phyloP scores from a whole-genome alignment of 2,888 invertebrate genomes.

The Crematogaster levior region DNA sequence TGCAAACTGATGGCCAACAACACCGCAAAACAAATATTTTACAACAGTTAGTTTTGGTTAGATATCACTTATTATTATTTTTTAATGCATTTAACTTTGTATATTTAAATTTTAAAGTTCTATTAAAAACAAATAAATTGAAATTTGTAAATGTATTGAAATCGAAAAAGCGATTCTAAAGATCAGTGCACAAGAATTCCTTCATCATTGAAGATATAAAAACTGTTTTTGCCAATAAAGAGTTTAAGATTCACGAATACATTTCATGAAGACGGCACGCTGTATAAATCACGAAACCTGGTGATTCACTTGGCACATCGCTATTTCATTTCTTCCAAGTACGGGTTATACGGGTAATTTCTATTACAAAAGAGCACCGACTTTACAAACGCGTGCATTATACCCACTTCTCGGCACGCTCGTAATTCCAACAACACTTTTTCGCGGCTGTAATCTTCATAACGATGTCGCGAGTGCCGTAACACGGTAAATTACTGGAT shows the following conservation, averaged over 20 bases:
- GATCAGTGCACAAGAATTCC: not conserved
- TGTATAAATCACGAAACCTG: conserved; percentile 28
- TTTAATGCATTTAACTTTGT: not conserved
- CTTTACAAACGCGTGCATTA: conserved; percentile 64
- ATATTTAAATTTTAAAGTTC: not conserved
- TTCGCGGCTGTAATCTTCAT: conserved; percentile 74
- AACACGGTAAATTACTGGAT: conserved; percentile 76
- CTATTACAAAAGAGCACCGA: conserved; percentile 69
- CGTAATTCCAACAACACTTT: conserved; percentile 71
- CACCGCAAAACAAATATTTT: not conserved
- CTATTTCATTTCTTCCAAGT: conserved; percentile 57
- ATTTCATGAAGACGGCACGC: not conserved
- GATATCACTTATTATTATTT: not conserved
- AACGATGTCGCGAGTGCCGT: conserved; percentile 74
- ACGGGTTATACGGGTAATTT: conserved; percentile 65
- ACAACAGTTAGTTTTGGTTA: not conserved
- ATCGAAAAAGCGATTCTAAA: not conserved
- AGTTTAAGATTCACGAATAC: not conserved
- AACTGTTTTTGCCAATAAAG: not conserved
- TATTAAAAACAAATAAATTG: not conserved
- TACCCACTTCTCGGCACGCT: conserved; percentile 65
- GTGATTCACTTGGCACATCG: conserved; percentile 47
- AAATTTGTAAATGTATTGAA: not conserved
- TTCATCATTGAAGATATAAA: not conserved
- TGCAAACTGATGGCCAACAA: not conserved